Evolutionary conservation across 2,113 vertebrate genomes (phyloP).

Genomic region (Hippocampus comes): DNA sequence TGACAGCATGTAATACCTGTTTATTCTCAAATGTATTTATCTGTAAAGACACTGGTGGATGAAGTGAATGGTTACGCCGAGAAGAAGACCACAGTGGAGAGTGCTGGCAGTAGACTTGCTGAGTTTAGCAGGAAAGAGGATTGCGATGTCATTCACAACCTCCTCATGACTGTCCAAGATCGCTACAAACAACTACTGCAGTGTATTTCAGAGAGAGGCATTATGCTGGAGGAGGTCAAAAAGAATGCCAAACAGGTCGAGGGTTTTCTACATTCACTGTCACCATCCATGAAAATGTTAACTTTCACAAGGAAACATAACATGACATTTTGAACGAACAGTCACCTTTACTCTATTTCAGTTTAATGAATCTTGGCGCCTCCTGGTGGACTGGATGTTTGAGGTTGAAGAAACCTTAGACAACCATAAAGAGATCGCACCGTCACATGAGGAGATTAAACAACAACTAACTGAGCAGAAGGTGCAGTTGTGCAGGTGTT

Average conservation of each 20-base stretch:
- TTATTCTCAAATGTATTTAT: not conserved
- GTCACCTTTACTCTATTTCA: conserved; percentile 41
- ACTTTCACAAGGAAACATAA: not conserved
- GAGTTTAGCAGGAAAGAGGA: conserved; percentile 78
- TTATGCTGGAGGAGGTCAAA: conserved; percentile 73
- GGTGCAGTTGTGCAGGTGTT: conserved; percentile 51
- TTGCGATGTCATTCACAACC: conserved; percentile 70
- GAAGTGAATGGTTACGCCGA: conserved; percentile 69
- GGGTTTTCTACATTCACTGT: not conserved
- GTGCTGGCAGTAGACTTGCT: conserved; percentile 61
- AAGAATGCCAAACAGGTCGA: conserved; percentile 77
- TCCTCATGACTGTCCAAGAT: conserved; percentile 73
- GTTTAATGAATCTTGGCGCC: conserved; percentile 82
- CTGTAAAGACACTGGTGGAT: conserved; percentile 67
- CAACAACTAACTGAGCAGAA: conserved; percentile 80
- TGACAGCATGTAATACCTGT: not conserved
- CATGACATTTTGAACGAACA: not conserved
- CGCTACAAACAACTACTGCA: conserved; percentile 74
- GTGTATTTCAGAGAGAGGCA: conserved; percentile 63
- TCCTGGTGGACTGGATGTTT: conserved; percentile 82
- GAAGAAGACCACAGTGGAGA: conserved; percentile 70
- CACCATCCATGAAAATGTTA: not conserved
- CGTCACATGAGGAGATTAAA: conserved; percentile 81
- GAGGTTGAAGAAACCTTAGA: conserved; percentile 78
- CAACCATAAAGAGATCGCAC: conserved; percentile 67